A percentile compares a stretch with the other conserved stretches of the same genome.
Evolutionary conservation across 2,888 invertebrate species (phyloP).

Genomic region (Blera fallax): DNA sequence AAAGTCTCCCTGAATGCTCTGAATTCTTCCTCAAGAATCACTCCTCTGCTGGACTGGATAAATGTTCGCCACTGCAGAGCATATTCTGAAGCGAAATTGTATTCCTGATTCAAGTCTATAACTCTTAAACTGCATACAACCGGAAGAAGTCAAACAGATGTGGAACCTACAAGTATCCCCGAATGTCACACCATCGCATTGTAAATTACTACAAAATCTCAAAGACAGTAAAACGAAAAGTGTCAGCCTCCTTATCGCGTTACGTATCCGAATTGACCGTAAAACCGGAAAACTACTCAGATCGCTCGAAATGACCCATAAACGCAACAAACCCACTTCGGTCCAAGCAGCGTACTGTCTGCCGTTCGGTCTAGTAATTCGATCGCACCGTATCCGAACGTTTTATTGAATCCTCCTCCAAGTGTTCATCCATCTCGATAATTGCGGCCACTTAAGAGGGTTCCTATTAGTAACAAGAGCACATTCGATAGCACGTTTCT

Average conservation of each 20-base stretch:
- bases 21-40: no score
- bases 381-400: constrained; percentile 21
- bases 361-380: constrained; percentile 45
- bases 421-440: constrained; percentile 38
- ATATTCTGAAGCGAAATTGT: no score
- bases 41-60: no score
- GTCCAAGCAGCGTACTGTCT: not conserved
- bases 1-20: no score
- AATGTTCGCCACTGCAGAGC: no score
- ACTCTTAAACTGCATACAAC: not conserved
- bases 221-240: constrained; percentile 4
- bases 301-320: constrained; percentile 5
- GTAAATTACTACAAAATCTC: not conserved
- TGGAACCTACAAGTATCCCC: not conserved
- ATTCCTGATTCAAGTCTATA: not conserved
- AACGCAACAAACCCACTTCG: not conserved
- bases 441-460: constrained; percentile 69
- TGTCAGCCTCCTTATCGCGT: constrained; percentile 30
- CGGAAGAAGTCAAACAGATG: not conserved
- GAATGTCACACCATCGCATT: not conserved
- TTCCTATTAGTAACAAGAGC: constrained; percentile 54
- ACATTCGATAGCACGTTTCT: constrained; percentile 27
- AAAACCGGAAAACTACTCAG: constrained; percentile 55
- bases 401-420: constrained; percentile 24
- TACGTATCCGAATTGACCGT: constrained; percentile 58